Evolutionary conservation across 2,888 invertebrate species (phyloP).

Genomic region (Acheta domesticus): DNA sequence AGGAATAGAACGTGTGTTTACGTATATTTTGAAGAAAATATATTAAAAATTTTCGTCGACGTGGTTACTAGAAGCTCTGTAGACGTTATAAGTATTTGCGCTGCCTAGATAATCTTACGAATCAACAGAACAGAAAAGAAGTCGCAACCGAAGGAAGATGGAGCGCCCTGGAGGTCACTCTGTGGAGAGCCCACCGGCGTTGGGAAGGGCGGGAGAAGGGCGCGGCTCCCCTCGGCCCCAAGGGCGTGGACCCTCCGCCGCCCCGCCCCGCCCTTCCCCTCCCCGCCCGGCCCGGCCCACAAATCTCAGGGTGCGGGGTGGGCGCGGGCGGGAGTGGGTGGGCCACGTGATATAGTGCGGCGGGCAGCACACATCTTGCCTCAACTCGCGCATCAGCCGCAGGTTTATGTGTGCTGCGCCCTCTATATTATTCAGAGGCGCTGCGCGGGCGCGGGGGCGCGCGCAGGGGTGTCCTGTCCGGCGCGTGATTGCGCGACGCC

Average conservation of each 20-base stretch:
- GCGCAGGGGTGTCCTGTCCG: background rate
- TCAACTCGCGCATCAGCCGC: background rate
- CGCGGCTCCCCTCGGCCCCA: background rate
- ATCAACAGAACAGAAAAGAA: no score
- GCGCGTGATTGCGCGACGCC: background rate
- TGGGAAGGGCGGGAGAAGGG: no score
- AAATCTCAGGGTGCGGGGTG: background rate
- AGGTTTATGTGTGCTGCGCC: conserved; percentile 10
- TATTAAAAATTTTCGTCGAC: no score
- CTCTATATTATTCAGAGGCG: background rate
- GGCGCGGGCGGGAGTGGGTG: no score
- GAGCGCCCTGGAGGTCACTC: no score
- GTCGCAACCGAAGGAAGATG: no score
- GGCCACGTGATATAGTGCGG: background rate
- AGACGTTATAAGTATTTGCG: no score
- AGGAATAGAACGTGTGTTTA: no score
- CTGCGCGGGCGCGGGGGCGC: background rate
- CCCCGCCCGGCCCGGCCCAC: background rate
- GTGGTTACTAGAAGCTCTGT: no score
- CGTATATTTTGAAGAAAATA: no score
- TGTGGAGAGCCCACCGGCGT: no score
- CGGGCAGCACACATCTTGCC: conserved; percentile 1
- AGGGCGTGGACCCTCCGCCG: background rate
- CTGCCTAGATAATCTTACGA: no score
- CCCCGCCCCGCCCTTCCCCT: background rate